These are phyloP conservation scores for Pollimyrus isidori DNA, from an alignment of 2,113 vertebrate genomes.

Conservation along the genomic window DNA sequence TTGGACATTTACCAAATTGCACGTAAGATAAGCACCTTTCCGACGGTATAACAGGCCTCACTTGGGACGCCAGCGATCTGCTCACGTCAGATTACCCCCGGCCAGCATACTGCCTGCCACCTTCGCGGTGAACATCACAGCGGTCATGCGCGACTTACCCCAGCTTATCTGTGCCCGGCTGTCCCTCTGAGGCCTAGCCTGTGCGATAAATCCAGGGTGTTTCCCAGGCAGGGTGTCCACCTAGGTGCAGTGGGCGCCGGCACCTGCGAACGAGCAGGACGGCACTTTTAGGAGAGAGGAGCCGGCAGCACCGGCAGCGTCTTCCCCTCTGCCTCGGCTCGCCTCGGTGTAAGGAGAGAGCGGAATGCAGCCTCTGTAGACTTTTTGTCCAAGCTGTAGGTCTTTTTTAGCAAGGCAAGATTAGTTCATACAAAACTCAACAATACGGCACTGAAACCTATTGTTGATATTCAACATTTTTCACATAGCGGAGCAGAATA, in stretches of 20 bases:
- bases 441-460: slow-evolving; percentile 99
- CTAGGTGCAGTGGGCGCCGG: slow-evolving; percentile 56
- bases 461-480: slow-evolving; percentile 99
- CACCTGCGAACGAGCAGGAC: slow-evolving; percentile 59
- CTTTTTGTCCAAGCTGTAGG: slow-evolving; percentile 95
- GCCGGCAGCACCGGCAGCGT: slow-evolving; percentile 64
- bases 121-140: slow-evolving; percentile 44
- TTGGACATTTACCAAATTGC: not conserved
- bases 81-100: not conserved
- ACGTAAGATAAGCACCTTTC: not conserved
- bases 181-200: slow-evolving; percentile 61
- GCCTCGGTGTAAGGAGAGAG: slow-evolving; percentile 84
- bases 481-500: slow-evolving; percentile 99
- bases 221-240: slow-evolving; percentile 50
- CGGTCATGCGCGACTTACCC: slow-evolving; percentile 65
- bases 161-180: slow-evolving; percentile 54
- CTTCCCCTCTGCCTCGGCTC: slow-evolving; percentile 76
- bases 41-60: not conserved
- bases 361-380: slow-evolving; percentile 95
- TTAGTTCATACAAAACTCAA: slow-evolving; percentile 99
- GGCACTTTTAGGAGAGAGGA: slow-evolving; percentile 55
- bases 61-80: not conserved
- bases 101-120: not conserved
- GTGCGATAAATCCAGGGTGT: slow-evolving; percentile 61
- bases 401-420: slow-evolving; percentile 95